phyloP scores from a whole-genome alignment of 2,113 vertebrate species.

The Excalfactoria chinensis region DNA sequence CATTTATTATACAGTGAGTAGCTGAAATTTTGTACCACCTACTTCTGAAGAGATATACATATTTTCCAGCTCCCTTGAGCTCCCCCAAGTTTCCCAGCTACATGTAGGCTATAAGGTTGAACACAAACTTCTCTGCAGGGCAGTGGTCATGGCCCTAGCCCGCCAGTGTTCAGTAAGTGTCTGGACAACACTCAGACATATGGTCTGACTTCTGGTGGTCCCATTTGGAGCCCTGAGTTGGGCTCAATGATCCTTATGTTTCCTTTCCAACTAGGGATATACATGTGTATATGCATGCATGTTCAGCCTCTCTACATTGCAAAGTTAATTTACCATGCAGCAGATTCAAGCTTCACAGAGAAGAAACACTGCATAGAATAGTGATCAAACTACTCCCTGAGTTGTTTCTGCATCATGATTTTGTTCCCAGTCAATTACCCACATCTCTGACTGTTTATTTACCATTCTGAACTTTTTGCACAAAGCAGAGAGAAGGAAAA shows the following conservation, averaged over 20 bases:
- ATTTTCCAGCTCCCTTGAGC: neutral
- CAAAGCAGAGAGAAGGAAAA: neutral
- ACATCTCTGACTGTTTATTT: neutral
- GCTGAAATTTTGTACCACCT: neutral
- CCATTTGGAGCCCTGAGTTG: no score
- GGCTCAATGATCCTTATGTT: no score
- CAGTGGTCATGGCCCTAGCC: no score
- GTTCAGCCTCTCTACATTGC: neutral
- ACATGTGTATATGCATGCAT: fast-evolving
- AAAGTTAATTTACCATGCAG: neutral
- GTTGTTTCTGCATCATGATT: neutral
- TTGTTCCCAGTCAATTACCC: fast-evolving
- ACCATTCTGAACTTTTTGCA: neutral
- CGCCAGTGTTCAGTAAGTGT: no score
- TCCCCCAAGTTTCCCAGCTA: neutral
- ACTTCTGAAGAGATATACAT: neutral
- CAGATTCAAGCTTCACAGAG: neutral
- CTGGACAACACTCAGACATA: no score
- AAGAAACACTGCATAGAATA: neutral
- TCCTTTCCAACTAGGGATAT: no score
- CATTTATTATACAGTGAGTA: neutral
- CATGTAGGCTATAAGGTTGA: neutral
- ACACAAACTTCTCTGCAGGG: no score
- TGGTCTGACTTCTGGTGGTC: no score
- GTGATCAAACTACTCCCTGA: neutral